phyloP scores from a whole-genome alignment of 2,888 invertebrate genomes.

The Thera britannica region DNA sequence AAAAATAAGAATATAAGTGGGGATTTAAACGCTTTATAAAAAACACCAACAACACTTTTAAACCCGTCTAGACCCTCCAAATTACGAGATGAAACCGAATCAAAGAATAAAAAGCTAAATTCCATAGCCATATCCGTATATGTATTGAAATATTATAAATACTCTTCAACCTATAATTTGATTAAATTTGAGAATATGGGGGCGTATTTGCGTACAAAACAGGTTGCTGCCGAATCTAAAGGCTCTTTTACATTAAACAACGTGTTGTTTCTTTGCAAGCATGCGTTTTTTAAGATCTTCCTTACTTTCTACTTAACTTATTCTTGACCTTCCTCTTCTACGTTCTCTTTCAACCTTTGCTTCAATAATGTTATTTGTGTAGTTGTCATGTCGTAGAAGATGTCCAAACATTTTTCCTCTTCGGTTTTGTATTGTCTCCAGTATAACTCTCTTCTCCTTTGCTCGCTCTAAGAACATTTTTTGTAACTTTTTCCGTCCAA shows the following conservation, averaged over 20 bases:
- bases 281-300: neutral
- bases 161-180: conserved; percentile 83
- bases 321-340: too few relatives aligned
- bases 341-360: too few relatives aligned
- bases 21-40: conserved; percentile 36
- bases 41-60: conserved; percentile 52
- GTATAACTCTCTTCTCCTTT: too few relatives aligned
- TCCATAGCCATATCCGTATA: conserved; percentile 79
- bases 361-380: too few relatives aligned
- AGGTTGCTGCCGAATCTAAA: conserved; percentile 1
- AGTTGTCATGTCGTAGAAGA: too few relatives aligned
- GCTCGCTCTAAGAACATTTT: too few relatives aligned
- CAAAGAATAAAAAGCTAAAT: conserved; percentile 80
- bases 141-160: conserved; percentile 82
- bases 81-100: conserved; percentile 75
- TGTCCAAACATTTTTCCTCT: too few relatives aligned
- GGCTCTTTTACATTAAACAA: neutral
- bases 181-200: conserved; percentile 75
- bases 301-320: too few relatives aligned
- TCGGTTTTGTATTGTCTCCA: too few relatives aligned
- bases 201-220: conserved; percentile 7
- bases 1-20: conserved; percentile 38
- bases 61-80: conserved; percentile 76
- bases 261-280: neutral
- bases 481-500: too few relatives aligned